Conservation (phyloP, 2,113 vertebrate species). For the Laticauda colubrina region DNA sequence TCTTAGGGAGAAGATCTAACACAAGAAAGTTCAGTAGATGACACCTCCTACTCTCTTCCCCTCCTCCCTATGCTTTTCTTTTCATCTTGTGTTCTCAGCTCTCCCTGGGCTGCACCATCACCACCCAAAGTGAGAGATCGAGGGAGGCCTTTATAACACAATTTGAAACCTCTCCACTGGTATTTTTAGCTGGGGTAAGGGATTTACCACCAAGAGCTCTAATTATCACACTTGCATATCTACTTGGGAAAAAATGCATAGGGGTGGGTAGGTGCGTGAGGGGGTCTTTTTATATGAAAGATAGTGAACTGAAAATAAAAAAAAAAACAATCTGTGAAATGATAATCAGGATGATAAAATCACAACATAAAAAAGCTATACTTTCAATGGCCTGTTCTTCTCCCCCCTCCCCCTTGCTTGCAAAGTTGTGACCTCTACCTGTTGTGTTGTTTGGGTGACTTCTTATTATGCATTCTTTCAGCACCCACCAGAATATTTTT, state of each 20-base stretch:
- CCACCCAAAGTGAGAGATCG: rapidly evolving
- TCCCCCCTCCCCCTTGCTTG: background rate
- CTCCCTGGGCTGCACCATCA: rapidly evolving
- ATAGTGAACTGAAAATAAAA: background rate
- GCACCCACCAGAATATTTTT: background rate
- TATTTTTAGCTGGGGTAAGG: slow-evolving; percentile 11
- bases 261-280: background rate
- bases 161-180: background rate
- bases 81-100: background rate
- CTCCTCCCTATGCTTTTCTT: background rate
- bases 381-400: background rate
- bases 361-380: background rate
- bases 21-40: background rate
- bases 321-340: rapidly evolving
- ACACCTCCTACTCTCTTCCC: background rate
- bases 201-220: background rate
- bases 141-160: rapidly evolving
- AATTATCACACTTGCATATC: slow-evolving; percentile 15
- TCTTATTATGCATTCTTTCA: background rate
- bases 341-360: background rate
- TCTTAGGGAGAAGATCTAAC: rapidly evolving
- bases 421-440: background rate
- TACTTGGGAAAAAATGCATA: background rate
- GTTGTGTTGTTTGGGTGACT: background rate
- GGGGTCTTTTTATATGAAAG: background rate